phyloP scores from a whole-genome alignment of 2,797 vertebrate species.

The Podarcis lilfordi region DNA sequence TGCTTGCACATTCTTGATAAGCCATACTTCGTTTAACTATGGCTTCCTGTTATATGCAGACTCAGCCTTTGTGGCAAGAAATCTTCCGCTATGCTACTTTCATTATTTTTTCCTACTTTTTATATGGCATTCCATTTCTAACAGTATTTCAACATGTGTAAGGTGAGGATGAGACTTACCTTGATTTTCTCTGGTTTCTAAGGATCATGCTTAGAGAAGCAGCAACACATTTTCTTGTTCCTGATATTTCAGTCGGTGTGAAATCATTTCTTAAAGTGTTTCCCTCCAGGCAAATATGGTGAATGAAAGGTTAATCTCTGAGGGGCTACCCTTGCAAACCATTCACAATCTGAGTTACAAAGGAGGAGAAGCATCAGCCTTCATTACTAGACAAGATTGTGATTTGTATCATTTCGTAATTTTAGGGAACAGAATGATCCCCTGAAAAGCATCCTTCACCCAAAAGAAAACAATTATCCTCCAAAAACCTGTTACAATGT shows the following conservation, averaged over 20 bases:
- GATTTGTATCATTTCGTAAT: conserved; percentile 30
- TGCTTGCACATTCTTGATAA: no score
- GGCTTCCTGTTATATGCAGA: no score
- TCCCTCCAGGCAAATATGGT: conserved; percentile 33
- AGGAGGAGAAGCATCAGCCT: conserved; percentile 17
- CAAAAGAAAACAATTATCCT: not conserved
- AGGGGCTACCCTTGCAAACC: conserved; percentile 47
- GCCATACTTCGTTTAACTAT: no score
- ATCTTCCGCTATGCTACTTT: conserved; percentile 43
- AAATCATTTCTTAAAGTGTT: conserved; percentile 31
- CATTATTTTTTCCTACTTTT: not conserved
- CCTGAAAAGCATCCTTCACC: not conserved
- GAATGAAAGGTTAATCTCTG: conserved; percentile 46
- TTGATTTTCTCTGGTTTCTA: conserved; percentile 45
- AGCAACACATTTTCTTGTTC: conserved; percentile 39
- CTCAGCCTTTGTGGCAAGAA: conserved; percentile 23
- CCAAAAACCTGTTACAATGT: not conserved
- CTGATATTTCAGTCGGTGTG: conserved; percentile 33
- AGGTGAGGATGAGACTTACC: conserved; percentile 33
- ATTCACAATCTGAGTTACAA: conserved; percentile 47
- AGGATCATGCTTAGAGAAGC: conserved; percentile 42
- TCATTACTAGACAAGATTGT: conserved; percentile 14
- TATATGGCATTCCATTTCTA: not conserved
- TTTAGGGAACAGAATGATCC: not conserved
- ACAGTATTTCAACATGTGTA: not conserved